Evolutionary conservation across 2,113 vertebrate species (phyloP).

Genomic region (Corythornis cristatus): DNA sequence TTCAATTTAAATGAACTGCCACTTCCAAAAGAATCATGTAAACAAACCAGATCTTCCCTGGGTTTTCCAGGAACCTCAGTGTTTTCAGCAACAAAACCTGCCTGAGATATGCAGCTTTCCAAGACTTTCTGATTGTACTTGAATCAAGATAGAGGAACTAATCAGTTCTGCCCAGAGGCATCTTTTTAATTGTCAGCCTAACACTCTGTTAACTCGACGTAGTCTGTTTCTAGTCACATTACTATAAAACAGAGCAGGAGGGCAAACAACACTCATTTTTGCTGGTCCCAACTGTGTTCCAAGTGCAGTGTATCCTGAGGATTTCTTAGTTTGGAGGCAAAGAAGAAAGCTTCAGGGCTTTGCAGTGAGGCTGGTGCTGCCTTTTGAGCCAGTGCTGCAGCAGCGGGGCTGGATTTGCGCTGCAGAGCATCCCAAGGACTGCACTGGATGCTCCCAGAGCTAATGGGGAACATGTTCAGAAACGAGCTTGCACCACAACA

Average conservation of each 20-base stretch:
- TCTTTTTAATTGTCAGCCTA: not conserved
- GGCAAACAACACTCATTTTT: not conserved
- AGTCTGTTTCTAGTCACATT: not conserved
- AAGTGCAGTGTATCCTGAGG: not conserved
- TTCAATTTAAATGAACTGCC: not conserved
- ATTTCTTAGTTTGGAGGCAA: not conserved
- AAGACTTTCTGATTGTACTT: not conserved
- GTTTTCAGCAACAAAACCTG: not conserved
- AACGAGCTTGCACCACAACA: not conserved
- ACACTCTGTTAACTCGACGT: not conserved
- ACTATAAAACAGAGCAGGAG: not conserved
- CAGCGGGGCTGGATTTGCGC: not conserved
- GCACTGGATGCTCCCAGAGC: not conserved
- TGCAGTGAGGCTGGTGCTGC: not conserved
- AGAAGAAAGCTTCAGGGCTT: not conserved
- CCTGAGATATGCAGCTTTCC: not conserved
- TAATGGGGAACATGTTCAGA: slow-evolving; percentile 1
- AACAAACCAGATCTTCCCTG: not conserved
- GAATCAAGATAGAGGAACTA: not conserved
- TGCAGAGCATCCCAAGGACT: not conserved
- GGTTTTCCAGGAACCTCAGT: not conserved
- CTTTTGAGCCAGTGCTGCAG: not conserved
- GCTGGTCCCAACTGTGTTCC: not conserved
- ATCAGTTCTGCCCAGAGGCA: not conserved
- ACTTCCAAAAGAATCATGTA: not conserved